Evolutionary conservation across 2,113 vertebrate genomes (phyloP).

Genomic region (Pollachius pollachius): DNA sequence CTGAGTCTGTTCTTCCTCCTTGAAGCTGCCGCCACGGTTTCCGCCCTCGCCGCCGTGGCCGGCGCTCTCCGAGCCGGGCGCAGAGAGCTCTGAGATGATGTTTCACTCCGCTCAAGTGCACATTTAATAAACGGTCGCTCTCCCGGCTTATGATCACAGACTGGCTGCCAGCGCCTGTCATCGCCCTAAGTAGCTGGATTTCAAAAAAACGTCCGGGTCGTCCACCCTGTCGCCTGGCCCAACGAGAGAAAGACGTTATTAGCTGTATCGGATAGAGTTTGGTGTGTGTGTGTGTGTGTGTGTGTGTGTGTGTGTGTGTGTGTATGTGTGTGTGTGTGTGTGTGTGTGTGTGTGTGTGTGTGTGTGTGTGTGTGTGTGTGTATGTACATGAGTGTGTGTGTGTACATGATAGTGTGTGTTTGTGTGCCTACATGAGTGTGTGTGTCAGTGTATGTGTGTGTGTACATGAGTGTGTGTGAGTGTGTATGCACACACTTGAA

Average conservation of each 20-base stretch:
- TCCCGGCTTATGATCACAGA: conserved; percentile 37
- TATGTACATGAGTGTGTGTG: background rate
- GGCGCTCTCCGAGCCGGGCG: background rate
- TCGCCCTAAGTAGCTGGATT: conserved; percentile 35
- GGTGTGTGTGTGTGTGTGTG: background rate
- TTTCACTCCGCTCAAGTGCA: conserved; percentile 33
- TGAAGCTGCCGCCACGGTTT: too few species aligned
- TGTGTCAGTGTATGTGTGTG: background rate
- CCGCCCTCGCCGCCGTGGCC: background rate
- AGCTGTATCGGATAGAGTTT: conserved; percentile 40
- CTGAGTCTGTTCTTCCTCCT: too few species aligned
- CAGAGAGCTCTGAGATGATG: conserved; percentile 11
- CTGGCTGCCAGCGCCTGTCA: conserved; percentile 39
- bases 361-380: too few species aligned
- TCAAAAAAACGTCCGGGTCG: conserved; percentile 21
- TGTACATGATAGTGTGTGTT: conserved; percentile 13
- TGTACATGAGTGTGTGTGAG: background rate
- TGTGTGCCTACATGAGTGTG: conserved; percentile 5
- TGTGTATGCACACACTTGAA: background rate
- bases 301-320: conserved; percentile 32
- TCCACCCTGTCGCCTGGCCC: conserved; percentile 21
- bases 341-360: too few species aligned
- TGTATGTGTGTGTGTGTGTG: background rate
- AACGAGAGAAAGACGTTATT: conserved; percentile 56
- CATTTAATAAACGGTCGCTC: conserved; percentile 46